A percentile compares a stretch with the other conserved stretches of the same genome.
phyloP scores from a whole-genome alignment of 2,797 vertebrate genomes.

The Falco berigora region DNA sequence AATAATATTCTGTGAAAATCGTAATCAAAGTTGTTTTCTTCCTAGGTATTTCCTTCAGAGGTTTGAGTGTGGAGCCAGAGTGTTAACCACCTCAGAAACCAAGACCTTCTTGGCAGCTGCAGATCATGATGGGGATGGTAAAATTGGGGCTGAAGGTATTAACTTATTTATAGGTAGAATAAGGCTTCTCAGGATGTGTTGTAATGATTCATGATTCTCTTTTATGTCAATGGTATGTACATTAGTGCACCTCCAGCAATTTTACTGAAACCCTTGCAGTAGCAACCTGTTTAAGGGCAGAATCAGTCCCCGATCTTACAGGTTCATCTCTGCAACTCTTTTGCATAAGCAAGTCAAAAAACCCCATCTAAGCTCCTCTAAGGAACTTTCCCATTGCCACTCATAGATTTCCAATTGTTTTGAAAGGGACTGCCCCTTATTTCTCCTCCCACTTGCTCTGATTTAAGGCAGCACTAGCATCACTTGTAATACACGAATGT shows the following conservation, averaged over 20 bases:
- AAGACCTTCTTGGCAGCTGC: constrained; percentile 85
- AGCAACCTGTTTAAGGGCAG: not conserved
- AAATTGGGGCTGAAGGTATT: constrained; percentile 89
- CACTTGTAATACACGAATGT: not conserved
- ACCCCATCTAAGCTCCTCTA: fast-evolving
- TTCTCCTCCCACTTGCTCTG: not conserved
- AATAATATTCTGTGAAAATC: not conserved
- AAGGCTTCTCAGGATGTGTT: not conserved
- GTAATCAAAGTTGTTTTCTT: not conserved
- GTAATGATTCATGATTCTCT: not conserved
- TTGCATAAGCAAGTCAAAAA: not conserved
- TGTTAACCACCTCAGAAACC: constrained; percentile 84
- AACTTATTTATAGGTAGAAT: not conserved
- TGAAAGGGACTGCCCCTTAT: not conserved
- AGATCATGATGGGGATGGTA: constrained; percentile 89
- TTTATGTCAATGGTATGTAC: not conserved
- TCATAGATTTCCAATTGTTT: not conserved
- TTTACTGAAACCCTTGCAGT: not conserved
- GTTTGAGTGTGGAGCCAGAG: constrained; percentile 84
- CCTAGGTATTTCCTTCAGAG: constrained; percentile 90
- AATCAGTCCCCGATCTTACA: not conserved
- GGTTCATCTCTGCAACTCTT: not conserved
- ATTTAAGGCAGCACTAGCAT: not conserved
- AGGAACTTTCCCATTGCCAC: not conserved
- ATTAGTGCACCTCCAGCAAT: not conserved